Percentiles rank a stretch among this genome's conserved stretches.
Conservation (phyloP, 1,140 invertebrate genomes). For the Venturia canescens region DNA sequence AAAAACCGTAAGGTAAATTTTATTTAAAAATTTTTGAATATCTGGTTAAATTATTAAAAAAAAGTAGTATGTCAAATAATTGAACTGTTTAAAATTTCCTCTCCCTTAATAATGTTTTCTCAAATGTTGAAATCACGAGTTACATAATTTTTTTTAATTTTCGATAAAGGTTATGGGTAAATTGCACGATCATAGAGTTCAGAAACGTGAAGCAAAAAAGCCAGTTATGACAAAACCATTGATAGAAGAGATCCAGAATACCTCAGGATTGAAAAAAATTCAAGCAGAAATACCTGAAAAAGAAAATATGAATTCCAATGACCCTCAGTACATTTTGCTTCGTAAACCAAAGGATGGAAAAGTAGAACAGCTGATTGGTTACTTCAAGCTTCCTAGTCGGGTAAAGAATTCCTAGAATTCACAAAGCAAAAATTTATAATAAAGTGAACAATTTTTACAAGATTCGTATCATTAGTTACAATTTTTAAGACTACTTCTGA, state of each 20-base stretch:
- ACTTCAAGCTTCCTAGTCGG: conserved; percentile 79
- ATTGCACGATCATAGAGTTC: conserved; percentile 84
- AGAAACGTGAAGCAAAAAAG: conserved; percentile 80
- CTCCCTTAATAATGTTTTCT: background rate
- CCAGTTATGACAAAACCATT: conserved; percentile 67
- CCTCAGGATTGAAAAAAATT: conserved; percentile 52
- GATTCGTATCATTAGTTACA: conserved; percentile 15
- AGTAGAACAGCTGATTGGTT: conserved; percentile 75
- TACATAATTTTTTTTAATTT: too few relatives aligned
- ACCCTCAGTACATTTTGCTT: conserved; percentile 74
- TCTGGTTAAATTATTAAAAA: too few relatives aligned
- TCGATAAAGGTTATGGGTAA: conserved; percentile 80
- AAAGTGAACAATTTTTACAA: conserved; percentile 43
- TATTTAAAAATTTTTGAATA: too few relatives aligned
- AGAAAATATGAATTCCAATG: conserved; percentile 41
- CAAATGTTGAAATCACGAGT: too few relatives aligned
- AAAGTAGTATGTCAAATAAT: too few relatives aligned
- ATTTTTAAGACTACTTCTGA: background rate
- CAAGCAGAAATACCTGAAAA: conserved; percentile 55
- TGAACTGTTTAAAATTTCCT: too few relatives aligned
- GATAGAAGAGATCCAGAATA: conserved; percentile 77
- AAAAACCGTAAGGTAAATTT: conserved; percentile 79
- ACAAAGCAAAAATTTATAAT: conserved; percentile 54
- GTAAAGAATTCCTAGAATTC: conserved; percentile 61
- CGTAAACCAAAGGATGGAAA: conserved; percentile 73